Base-by-base conservation (phyloP, 2,113 vertebrate genomes). In the Eupsittula cactorum region DNA sequence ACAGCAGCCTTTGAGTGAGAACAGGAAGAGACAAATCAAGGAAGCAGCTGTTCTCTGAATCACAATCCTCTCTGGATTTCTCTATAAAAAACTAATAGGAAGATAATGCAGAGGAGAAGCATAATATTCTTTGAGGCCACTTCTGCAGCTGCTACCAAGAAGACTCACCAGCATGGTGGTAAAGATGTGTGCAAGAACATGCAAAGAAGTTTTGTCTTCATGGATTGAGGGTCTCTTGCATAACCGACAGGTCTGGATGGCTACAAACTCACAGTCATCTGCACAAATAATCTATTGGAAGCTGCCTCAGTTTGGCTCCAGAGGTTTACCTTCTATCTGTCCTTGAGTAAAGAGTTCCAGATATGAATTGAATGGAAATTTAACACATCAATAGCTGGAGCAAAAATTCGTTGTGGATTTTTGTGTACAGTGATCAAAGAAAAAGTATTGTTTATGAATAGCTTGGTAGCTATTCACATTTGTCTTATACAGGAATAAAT, bases 31-130 rank as follows among this genome's bases (percentile, higher is more conserved):
- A 46, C 29, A 0, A 95, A 91, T 91, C 83, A 93, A 87, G 84
- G 95, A 52, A 92, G 84, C 92, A 97, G 94, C 95, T 97, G 90
- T 70, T 96, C 90, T 90, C 90, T 96, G 92, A 97, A 95, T 97
- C 93, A 96, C 79, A 92, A 77, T 55, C 76, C 93, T 94, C 94
- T 78, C 90, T 90, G 88, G 85, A 81, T 88, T 96, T 96, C 82
- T 78, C 20, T 86, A 23, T 75, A 24, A 78, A 88, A 86, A 53
- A 9, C 41, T 82, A 62, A 73, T 50, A 57, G 37, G 37, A 83
- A 74, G 68, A 67, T 92, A 95, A 78, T 1, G 1, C 35, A 46
- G 24, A 74, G 53, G 25, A 80, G 82, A 88, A 81, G 33, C 4
- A 1, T 13, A 55, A 42, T 75, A 69, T 70, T 88, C 50, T 79